Evolutionary conservation across 2,113 vertebrate species (phyloP), one percentile per base, ranked within the genome.

Genomic region (Gasterosteus nipponicus): DNA sequence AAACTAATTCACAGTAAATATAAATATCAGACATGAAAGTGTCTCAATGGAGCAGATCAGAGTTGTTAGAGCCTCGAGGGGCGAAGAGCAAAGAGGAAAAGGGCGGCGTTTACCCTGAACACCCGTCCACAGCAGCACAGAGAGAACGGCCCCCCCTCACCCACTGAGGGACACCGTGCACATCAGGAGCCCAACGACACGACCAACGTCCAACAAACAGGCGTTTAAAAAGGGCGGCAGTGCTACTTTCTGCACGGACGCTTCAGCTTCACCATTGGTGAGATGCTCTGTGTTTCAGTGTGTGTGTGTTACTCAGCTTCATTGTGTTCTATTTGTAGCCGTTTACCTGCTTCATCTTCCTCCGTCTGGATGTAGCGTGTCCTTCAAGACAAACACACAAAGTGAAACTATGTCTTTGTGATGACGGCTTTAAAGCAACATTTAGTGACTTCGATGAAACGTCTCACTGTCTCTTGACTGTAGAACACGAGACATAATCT

Each of bases 211-310:
- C 58, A 96, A 93, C 89, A 97, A 96, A 86, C 95, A 96, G 68
- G 96, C 95, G 86, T 96, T 97, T 93, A 97, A 97, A 87, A 98
- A 98, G 93, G 96, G 96, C 83, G 93, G 92, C 83, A 96, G 96
- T 79, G 96, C 96, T 82, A 97, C 95, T 80, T 97, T 99, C 94
- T 97, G 95, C 94, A 97, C 97, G 33, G 96, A 98, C 79, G 96
- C 75, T 97, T 95, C 86, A 97, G 95, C 95, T 98, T 99, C 91
- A 97, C 96, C n/a, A 97, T 98, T n/a, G 96, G 97, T 99, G 93
- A 92, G 90, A 93, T 86, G 83, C 72, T 64, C 7, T 19, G 60
- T 72, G 12, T 15, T 39, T 42, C 4, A 47, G 5, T 42, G 41
- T 16, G 18, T 42, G 41, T 42, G 41, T 42, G 41, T 78, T 61